Percentiles rank a stretch among this genome's conserved stretches.
Conservation (phyloP, 2,797 vertebrate genomes). For the Danio tinwini region DNA sequence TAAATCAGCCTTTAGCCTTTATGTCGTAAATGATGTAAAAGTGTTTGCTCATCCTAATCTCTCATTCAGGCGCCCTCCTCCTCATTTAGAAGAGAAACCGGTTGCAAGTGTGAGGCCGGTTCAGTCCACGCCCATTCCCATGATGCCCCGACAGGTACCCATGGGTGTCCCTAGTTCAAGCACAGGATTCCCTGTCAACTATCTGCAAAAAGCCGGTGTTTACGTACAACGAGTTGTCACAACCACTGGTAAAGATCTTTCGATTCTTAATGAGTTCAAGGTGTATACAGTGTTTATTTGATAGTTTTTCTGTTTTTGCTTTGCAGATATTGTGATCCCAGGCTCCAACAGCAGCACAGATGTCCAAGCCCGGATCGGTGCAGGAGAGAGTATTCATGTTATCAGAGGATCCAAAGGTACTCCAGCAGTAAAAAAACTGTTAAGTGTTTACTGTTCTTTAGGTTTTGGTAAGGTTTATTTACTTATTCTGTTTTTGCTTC, state of each 20-base stretch:
- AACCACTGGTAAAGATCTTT: constrained; percentile 84
- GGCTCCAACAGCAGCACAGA: constrained; percentile 95
- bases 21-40: not conserved
- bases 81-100: constrained; percentile 92
- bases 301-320: not conserved
- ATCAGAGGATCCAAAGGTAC: constrained; percentile 97
- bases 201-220: constrained; percentile 95
- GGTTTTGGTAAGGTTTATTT: not conserved
- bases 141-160: constrained; percentile 95
- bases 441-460: not conserved
- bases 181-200: constrained; percentile 92
- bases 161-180: constrained; percentile 85
- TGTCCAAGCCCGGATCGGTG: constrained; percentile 94
- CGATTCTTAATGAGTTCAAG: too few relatives aligned
- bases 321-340: constrained; percentile 95
- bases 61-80: constrained; percentile 83
- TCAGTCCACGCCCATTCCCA: constrained; percentile 97
- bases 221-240: constrained; percentile 97
- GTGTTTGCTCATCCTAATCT: not conserved
- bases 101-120: constrained; percentile 96
- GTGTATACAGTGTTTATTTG: not conserved
- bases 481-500: constrained; percentile 34
- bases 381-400: constrained; percentile 96
- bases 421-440: not conserved
- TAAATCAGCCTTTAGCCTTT: too few relatives aligned